Base-by-base conservation (phyloP, 2,113 vertebrate species). In the Silurus meridionalis region DNA sequence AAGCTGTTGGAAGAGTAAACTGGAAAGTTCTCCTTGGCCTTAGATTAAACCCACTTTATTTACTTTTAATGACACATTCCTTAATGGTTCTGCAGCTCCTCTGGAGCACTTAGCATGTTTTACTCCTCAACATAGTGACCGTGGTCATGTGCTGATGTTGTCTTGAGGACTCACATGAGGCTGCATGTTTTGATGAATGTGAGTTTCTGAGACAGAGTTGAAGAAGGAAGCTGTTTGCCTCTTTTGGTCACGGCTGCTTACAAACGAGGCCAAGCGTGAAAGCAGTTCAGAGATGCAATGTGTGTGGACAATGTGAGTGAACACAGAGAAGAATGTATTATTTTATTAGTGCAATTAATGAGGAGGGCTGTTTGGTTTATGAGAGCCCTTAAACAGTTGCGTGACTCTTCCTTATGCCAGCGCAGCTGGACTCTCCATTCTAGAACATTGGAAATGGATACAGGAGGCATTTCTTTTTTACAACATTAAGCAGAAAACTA, bases 301-400 rank as follows among this genome's bases (percentile, higher is more conserved):
- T 67, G 63, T 48, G 25, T 66, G 72, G 28, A 79, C 10, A 14
- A n/a, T 66, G 37, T 69, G 75, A 63, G 37, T n/a, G 23, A 78
- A 46, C 46, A 63, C 15, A 25, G 53, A 8, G 8, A 50, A 57
- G 14, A 78, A 84, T 85, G 52, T 61, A 80, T 82, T 87, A 5
- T 85, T 88, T 80, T 81, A 83, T 85, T 79, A 85, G 75, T 84
- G 48, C 85, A 85, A 88, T 85, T 89, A 83, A 74, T 90, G 17
- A 80, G 55, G 37, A 25, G 53, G 74, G 67, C 61, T 85, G 50
- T 52, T 64, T 75, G 67, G 66, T 55, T 61, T 55, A 78, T 60
- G 1, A 74, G 75, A 66, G 78, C 63, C 87, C 82, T 87, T 83
- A 85, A 21, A 72, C 37, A 48, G 48, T 87, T 88, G 82, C 78